A percentile compares a stretch with the other conserved stretches of the same genome.
These are phyloP conservation scores for Nesidiocoris tenuis DNA, from an alignment of 2,888 invertebrate genomes.

Conservation along the genomic window DNA sequence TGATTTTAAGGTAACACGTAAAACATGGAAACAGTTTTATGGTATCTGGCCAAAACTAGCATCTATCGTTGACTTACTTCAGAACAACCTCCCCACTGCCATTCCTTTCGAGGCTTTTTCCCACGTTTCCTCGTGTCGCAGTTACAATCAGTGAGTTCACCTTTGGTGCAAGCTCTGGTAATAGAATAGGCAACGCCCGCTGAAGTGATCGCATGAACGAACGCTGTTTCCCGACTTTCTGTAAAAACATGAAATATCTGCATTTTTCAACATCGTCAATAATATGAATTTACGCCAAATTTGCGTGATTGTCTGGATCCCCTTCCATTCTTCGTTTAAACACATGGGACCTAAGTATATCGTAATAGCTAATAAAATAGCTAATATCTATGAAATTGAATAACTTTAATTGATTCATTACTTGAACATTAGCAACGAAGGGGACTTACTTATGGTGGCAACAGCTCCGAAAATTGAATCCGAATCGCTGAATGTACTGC, in stretches of 20 bases:
- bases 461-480: slow-evolving; percentile 82
- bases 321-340: too few relatives aligned
- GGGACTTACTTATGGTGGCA: slow-evolving; percentile 81
- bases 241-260: slow-evolving; percentile 55
- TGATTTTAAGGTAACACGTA: too few relatives aligned
- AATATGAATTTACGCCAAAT: too few relatives aligned
- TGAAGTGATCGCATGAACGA: slow-evolving; percentile 82
- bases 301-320: too few relatives aligned
- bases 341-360: too few relatives aligned
- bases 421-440: too few relatives aligned
- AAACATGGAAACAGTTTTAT: too few relatives aligned
- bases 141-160: slow-evolving; percentile 82
- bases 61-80: slow-evolving; percentile 66
- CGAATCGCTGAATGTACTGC: slow-evolving; percentile 74
- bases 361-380: too few relatives aligned
- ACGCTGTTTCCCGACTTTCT: slow-evolving; percentile 89
- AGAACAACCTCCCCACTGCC: slow-evolving; percentile 94
- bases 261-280: too few relatives aligned
- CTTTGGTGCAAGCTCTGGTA: slow-evolving; percentile 81
- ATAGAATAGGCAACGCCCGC: slow-evolving; percentile 87
- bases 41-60: too few relatives aligned
- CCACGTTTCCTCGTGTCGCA: slow-evolving; percentile 77
- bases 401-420: too few relatives aligned
- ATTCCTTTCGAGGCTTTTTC: slow-evolving; percentile 68
- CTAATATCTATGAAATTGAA: too few relatives aligned